phyloP scores from a whole-genome alignment of 2,113 vertebrate genomes.

The Gorsachius goisagi region DNA sequence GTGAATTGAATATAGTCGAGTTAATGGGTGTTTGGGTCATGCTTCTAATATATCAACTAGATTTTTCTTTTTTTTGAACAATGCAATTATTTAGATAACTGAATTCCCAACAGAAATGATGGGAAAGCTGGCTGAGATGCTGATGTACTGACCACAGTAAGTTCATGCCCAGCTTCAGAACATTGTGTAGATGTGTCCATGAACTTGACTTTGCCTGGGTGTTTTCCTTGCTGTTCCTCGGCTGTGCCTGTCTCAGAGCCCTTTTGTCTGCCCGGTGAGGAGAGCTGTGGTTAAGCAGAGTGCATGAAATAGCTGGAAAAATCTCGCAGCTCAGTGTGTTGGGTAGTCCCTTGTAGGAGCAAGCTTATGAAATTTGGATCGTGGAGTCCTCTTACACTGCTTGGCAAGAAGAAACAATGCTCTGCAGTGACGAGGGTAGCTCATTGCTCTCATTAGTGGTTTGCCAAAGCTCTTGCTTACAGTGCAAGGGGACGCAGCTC shows the following conservation, averaged over 20 bases:
- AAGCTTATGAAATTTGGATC: accelerated
- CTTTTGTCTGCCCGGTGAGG: not conserved
- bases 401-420: not conserved
- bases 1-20: not conserved
- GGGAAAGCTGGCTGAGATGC: not conserved
- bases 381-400: accelerated
- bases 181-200: accelerated
- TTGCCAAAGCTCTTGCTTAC: not conserved
- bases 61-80: not conserved
- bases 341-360: not conserved
- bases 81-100: not conserved
- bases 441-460: accelerated
- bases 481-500: not conserved
- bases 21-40: not conserved
- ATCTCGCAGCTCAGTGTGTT: not conserved
- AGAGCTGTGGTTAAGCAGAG: not conserved
- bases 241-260: not conserved
- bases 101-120: not conserved
- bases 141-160: not conserved
- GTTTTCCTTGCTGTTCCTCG: not conserved
- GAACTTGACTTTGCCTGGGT: not conserved
- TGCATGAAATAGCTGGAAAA: not conserved
- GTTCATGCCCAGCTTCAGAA: not conserved
- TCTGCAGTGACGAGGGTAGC: not conserved
- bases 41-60: not conserved